phyloP scores from a whole-genome alignment of 2,888 invertebrate species.

The Electrophaes corylata region DNA sequence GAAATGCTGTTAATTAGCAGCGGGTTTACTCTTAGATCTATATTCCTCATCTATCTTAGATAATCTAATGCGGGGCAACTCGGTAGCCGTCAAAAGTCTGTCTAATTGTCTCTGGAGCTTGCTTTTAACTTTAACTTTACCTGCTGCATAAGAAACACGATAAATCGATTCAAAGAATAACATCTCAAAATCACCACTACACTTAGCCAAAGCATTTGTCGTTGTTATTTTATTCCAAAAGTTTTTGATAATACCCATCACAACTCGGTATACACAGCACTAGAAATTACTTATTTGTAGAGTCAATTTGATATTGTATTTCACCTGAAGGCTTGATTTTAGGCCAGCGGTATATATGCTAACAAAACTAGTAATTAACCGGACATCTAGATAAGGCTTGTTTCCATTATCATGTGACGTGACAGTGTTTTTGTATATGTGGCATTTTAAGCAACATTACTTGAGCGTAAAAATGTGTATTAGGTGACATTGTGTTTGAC shows the following conservation, averaged over 20 bases:
- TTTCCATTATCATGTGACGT: constrained; percentile 27
- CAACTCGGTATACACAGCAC: no score
- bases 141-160: constrained; percentile 62
- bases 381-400: constrained; percentile 19
- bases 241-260: constrained; percentile 49
- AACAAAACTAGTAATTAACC: constrained; percentile 27
- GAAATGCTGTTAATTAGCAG: no score
- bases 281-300: constrained; percentile 5
- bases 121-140: constrained; percentile 48
- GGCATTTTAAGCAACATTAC: background rate
- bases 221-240: constrained; percentile 59
- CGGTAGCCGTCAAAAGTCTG: no score
- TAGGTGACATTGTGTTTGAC: no score
- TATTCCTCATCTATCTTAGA: no score
- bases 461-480: no score
- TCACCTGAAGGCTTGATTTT: constrained; percentile 8
- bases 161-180: constrained; percentile 68
- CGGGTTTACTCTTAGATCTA: no score
- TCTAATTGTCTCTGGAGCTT: no score
- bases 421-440: background rate
- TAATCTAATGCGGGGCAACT: no score
- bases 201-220: constrained; percentile 57
- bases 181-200: constrained; percentile 59
- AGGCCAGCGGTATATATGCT: constrained; percentile 9
- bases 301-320: constrained; percentile 3